A percentile compares a stretch with the other conserved stretches of the same genome.
These are phyloP conservation scores for Tupaia tana DNA, from an alignment of 2,113 vertebrate species.

Conservation along the genomic window DNA sequence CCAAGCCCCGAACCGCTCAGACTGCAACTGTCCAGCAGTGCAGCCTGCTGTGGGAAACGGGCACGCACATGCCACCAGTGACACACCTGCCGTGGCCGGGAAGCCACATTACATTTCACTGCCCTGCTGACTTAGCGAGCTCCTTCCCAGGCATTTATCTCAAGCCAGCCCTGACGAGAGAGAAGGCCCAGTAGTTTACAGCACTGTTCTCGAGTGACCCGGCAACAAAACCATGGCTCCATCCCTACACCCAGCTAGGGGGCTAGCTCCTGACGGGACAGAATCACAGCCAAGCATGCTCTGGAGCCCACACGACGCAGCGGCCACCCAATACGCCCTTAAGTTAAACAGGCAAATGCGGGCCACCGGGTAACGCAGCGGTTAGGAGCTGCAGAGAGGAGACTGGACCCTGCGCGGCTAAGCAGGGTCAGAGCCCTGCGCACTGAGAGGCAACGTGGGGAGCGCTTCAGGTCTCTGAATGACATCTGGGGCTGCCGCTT, in stretches of 20 bases:
- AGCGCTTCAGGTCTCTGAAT: rapidly evolving
- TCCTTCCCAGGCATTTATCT: too few species aligned
- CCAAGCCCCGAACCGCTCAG: not conserved
- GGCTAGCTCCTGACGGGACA: too few species aligned
- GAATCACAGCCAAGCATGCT: rapidly evolving
- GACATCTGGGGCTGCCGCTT: not conserved
- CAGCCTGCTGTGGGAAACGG: not conserved
- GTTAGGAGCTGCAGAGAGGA: too few species aligned
- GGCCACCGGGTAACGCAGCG: too few species aligned
- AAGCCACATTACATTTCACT: rapidly evolving
- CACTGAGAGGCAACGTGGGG: rapidly evolving
- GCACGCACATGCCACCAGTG: rapidly evolving
- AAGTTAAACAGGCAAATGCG: not conserved
- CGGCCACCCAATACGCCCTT: rapidly evolving
- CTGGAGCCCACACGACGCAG: rapidly evolving
- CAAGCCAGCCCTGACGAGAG: not conserved
- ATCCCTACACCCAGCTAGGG: not conserved
- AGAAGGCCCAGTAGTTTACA: not conserved
- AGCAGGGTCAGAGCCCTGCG: too few species aligned
- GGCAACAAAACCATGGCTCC: too few species aligned
- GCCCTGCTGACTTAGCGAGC: too few species aligned
- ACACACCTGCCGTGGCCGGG: rapidly evolving
- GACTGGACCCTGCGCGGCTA: too few species aligned
- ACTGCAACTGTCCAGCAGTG: not conserved
- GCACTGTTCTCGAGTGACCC: not conserved